Evolutionary conservation across 1,140 invertebrate species (phyloP).

Genomic region (Holcopasites calliopsidis): DNA sequence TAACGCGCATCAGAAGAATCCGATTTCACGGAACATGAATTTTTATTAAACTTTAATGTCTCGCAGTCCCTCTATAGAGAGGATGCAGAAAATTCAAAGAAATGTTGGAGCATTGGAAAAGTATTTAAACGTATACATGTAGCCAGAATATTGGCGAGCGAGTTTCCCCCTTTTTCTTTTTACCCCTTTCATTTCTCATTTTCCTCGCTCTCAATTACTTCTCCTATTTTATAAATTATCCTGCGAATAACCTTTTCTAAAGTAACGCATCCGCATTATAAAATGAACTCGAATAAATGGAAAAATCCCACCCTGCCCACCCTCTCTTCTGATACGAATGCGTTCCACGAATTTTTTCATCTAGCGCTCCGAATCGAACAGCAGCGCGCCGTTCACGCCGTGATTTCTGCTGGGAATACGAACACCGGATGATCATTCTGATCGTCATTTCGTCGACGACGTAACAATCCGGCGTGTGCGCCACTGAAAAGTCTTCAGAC

Average conservation of each 20-base stretch:
- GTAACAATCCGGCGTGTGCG: background rate
- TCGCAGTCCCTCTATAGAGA: background rate
- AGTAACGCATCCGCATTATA: no score
- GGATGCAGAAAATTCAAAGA: background rate
- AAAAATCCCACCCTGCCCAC: no score
- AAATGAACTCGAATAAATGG: no score
- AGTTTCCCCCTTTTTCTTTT: no score
- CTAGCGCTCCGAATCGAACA: background rate
- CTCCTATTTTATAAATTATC: no score
- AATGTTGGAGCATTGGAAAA: background rate
- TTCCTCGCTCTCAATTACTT: no score
- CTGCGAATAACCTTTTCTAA: no score
- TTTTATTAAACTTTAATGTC: slow-evolving; percentile 25
- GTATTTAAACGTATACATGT: no score
- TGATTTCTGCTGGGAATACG: slow-evolving; percentile 39
- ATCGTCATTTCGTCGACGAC: slow-evolving; percentile 4
- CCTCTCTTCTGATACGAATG: no score
- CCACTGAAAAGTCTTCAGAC: background rate
- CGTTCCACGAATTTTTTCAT: slow-evolving; percentile 30
- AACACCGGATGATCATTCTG: background rate
- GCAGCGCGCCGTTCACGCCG: background rate
- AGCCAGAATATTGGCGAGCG: no score
- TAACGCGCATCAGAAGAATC: background rate
- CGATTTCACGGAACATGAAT: slow-evolving; percentile 18
- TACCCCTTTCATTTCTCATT: no score